Conservation (phyloP, 2,113 vertebrate genomes). For the Corythoichthys haematopterus region DNA sequence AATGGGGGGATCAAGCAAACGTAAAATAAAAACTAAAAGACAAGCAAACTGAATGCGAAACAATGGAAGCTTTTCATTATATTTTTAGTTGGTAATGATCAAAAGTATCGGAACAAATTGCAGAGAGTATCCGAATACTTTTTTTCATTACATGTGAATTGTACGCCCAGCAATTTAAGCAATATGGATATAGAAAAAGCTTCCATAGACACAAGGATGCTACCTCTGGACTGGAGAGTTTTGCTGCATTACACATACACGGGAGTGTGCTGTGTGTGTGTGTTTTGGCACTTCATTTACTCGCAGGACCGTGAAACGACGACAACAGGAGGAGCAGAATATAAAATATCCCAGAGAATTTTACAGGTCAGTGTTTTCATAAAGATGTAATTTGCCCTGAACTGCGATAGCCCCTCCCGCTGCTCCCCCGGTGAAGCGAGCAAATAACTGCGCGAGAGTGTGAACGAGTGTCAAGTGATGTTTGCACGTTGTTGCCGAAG, state of each 20-base stretch:
- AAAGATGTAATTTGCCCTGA: slow-evolving; percentile 33
- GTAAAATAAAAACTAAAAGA: slow-evolving; percentile 39
- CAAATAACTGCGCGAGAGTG: slow-evolving; percentile 37
- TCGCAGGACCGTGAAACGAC: slow-evolving; percentile 24
- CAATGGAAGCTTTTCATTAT: slow-evolving; percentile 47
- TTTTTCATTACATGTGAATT: background rate
- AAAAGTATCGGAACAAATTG: background rate
- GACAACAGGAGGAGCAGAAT: slow-evolving; percentile 23
- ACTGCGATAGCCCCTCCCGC: slow-evolving; percentile 16
- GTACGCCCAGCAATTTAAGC: background rate
- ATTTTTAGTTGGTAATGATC: background rate
- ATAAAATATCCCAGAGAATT: slow-evolving; percentile 38
- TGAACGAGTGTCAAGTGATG: slow-evolving; percentile 43
- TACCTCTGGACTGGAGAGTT: slow-evolving; percentile 68
- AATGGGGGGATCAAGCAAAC: slow-evolving; percentile 81
- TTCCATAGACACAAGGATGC: slow-evolving; percentile 52
- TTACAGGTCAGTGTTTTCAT: slow-evolving; percentile 32
- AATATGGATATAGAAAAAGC: slow-evolving; percentile 40
- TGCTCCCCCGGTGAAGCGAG: slow-evolving; percentile 20
- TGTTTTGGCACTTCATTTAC: slow-evolving; percentile 27
- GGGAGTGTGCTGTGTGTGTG: background rate
- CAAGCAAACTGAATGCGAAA: slow-evolving; percentile 47
- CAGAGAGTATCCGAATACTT: no score
- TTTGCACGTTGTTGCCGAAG: slow-evolving; percentile 41
- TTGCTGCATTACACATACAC: slow-evolving; percentile 10